Conservation (phyloP, 2,113 vertebrate genomes). For the Scytalopus superciliaris region DNA sequence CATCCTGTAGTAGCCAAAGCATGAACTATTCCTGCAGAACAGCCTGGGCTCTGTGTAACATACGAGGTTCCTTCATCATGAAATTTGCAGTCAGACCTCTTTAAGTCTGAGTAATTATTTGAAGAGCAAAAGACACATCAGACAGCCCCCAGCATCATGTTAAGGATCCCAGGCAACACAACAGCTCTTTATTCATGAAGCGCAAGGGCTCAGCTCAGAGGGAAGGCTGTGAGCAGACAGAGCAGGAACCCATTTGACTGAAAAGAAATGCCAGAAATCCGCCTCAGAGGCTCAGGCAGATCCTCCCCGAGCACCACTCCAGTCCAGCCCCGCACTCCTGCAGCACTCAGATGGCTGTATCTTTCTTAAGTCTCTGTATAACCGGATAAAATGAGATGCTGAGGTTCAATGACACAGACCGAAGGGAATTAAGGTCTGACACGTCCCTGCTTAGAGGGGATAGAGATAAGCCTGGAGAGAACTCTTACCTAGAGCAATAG, state of each 20-base stretch:
- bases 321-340: not conserved
- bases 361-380: slow-evolving; percentile 34
- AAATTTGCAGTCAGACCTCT: not conserved
- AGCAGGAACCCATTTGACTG: not conserved
- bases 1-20: not conserved
- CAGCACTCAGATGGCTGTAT: not conserved
- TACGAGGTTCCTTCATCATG: not conserved
- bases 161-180: not conserved
- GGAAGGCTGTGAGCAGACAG: not conserved
- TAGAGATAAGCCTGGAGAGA: slow-evolving; percentile 34
- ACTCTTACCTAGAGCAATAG: not conserved
- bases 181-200: not conserved
- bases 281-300: not conserved
- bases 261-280: not conserved
- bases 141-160: not conserved
- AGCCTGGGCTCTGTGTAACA: not conserved
- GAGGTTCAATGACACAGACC: slow-evolving; percentile 40
- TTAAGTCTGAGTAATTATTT: slow-evolving; percentile 1
- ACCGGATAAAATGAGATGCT: slow-evolving; percentile 51
- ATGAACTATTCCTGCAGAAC: not conserved
- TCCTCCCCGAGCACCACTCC: not conserved
- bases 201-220: not conserved
- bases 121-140: not conserved
- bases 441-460: slow-evolving; percentile 34
- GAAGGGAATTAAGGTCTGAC: slow-evolving; percentile 48